Evolutionary conservation across 2,888 invertebrate genomes (phyloP).

Genomic region (Catocala sponsa): DNA sequence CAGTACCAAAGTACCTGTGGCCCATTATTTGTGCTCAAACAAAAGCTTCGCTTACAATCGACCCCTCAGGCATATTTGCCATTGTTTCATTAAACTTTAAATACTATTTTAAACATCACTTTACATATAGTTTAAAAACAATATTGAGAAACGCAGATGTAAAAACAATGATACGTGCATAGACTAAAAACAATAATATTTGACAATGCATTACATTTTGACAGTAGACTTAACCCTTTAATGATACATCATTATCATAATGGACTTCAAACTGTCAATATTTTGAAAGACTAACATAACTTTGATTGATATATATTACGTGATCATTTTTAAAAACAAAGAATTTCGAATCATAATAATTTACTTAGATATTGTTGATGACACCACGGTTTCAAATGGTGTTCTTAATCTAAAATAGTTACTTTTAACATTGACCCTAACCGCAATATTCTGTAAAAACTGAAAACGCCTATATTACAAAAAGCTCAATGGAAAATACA

Average conservation of each 20-base stretch:
- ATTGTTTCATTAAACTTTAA: conserved; percentile 42
- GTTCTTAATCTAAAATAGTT: neutral
- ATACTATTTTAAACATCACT: conserved; percentile 23
- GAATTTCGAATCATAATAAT: no score
- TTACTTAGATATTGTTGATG: no score
- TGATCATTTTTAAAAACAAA: no score
- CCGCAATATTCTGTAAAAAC: conserved; percentile 14
- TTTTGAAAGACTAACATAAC: no score
- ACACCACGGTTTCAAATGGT: neutral
- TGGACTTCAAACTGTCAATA: no score
- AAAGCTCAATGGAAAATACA: conserved; percentile 30
- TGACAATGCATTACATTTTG: neutral
- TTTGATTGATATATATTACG: no score
- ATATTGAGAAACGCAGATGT: neutral
- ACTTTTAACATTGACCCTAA: conserved; percentile 6
- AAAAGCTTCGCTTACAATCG: conserved; percentile 48
- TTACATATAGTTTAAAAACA: neutral
- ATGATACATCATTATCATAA: no score
- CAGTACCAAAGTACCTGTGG: conserved; percentile 21
- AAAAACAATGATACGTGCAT: no score
- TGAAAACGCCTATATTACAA: conserved; percentile 4
- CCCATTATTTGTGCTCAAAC: conserved; percentile 40
- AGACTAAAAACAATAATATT: neutral
- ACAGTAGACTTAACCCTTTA: no score
- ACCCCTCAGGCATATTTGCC: conserved; percentile 35